Evolutionary conservation across 2,888 invertebrate genomes (phyloP).

Genomic region (Brachypalpus laphriformis): DNA sequence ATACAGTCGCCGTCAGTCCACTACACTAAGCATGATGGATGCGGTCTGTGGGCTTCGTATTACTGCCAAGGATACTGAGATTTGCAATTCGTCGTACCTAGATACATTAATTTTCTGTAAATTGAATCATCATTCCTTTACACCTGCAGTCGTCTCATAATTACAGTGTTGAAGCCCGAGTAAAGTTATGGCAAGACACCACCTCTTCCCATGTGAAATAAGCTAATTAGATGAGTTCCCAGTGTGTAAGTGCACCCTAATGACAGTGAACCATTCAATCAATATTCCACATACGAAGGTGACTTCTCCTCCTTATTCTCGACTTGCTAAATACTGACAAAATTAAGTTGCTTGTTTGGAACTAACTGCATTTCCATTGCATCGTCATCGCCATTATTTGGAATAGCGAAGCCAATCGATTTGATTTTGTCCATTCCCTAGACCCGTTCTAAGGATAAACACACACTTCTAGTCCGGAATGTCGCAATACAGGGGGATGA

Average conservation of each 20-base stretch:
- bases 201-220: not conserved
- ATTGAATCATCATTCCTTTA: slow-evolving; percentile 30
- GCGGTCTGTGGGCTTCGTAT: slow-evolving; percentile 6
- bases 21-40: slow-evolving; percentile 38
- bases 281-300: slow-evolving; percentile 30
- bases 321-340: slow-evolving; percentile 40
- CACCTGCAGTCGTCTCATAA: slow-evolving; percentile 43
- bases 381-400: slow-evolving; percentile 6
- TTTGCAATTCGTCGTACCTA: slow-evolving; percentile 22
- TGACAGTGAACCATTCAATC: slow-evolving; percentile 49
- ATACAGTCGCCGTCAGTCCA: too few relatives aligned
- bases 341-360: slow-evolving; percentile 18
- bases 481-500: too few relatives aligned
- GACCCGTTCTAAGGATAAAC: slow-evolving; percentile 19
- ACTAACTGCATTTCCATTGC: slow-evolving; percentile 43
- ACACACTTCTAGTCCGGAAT: slow-evolving; percentile 28
- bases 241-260: slow-evolving; percentile 13
- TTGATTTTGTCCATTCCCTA: slow-evolving; percentile 28
- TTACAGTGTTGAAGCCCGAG: slow-evolving; percentile 32
- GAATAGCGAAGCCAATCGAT: slow-evolving; percentile 29
- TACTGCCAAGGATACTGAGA: slow-evolving; percentile 39
- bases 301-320: not conserved
- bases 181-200: slow-evolving; percentile 45
- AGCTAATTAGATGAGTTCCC: not conserved
- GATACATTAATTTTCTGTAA: slow-evolving; percentile 43